Evolutionary conservation across 2,113 vertebrate species (phyloP), one percentile per base, ranked within the genome.

Genomic region (Trematomus loennbergii): DNA sequence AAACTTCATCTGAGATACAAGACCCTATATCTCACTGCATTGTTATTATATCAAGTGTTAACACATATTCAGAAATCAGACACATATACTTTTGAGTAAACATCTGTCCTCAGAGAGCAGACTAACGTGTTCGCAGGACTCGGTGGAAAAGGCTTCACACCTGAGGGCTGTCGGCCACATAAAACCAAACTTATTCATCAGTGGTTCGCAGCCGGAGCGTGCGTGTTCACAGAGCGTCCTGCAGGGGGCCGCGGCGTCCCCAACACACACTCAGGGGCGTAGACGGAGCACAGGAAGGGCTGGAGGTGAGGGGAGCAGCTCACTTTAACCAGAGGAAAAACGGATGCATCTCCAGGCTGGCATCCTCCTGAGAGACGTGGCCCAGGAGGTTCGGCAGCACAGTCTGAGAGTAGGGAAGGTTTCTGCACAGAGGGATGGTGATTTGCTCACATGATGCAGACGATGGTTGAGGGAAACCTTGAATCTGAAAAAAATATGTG

Each of bases 251-350:
- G n/a, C n/a, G n/a, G n/a, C n/a, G n/a, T n/a, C n/a, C n/a, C n/a
- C 46, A 94, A 78, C 87, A 95, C 94, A 87, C 97, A 98, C 59
- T 97, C 94, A 0, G 97, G 97, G 0, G 94, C 94, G 2, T 96
- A 97, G 92, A 96, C 93, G 50, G 97, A 97, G 87, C 97, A 98
- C 29, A 98, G 74, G 83, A 98, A 97, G 6, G 95, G 94, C 88
- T 96, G 96, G 60, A 98, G 90, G 29, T 97, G 94, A 8, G 93
- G 53, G 0, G 96, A 97, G 88, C 97, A 97, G 7, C 90, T 89
- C n/a, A 95, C 90, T 49, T 95, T 93, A 1, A 97, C 87, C 48
- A 97, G 74, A 0, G 96, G 93, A 82, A 78, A 72, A 96, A 96
- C 75, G 89, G 86, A 29, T 94, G 83, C 2, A 96, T n/a, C 76